A percentile compares a stretch with the other conserved stretches of the same genome.
These are phyloP conservation scores for Brassicogethes aeneus DNA, from an alignment of 2,888 invertebrate genomes.

Conservation along the genomic window DNA sequence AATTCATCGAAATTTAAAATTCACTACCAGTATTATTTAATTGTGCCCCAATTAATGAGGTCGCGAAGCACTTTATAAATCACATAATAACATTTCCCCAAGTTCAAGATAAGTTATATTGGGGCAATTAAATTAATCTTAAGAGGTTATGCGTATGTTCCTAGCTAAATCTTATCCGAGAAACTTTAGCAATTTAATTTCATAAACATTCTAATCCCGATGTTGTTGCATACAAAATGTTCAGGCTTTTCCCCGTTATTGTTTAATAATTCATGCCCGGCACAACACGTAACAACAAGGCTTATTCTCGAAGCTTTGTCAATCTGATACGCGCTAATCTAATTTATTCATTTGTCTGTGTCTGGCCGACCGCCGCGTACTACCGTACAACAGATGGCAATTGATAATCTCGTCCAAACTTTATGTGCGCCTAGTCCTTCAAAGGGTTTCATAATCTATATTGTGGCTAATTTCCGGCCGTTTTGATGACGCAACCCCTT, in stretches of 20 bases:
- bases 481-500: too few relatives aligned
- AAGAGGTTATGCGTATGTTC: background rate
- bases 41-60: background rate
- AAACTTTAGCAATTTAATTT: background rate
- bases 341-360: background rate
- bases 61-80: background rate
- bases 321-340: background rate
- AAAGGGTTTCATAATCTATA: too few relatives aligned
- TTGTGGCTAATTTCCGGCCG: too few relatives aligned
- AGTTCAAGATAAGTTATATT: background rate
- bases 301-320: background rate
- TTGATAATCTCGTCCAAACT: too few relatives aligned
- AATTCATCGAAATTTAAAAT: too few relatives aligned
- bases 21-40: background rate
- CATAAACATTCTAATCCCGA: background rate
- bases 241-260: background rate
- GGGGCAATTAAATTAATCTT: background rate
- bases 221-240: background rate
- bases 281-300: background rate
- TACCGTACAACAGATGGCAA: too few relatives aligned
- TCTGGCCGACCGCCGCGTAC: too few relatives aligned
- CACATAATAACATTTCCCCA: background rate
- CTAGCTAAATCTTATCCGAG: background rate
- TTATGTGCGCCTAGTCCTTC: too few relatives aligned
- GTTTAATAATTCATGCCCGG: background rate